Evolutionary conservation across 2,888 invertebrate species (phyloP).

Genomic region (Eupithecia subfuscata): DNA sequence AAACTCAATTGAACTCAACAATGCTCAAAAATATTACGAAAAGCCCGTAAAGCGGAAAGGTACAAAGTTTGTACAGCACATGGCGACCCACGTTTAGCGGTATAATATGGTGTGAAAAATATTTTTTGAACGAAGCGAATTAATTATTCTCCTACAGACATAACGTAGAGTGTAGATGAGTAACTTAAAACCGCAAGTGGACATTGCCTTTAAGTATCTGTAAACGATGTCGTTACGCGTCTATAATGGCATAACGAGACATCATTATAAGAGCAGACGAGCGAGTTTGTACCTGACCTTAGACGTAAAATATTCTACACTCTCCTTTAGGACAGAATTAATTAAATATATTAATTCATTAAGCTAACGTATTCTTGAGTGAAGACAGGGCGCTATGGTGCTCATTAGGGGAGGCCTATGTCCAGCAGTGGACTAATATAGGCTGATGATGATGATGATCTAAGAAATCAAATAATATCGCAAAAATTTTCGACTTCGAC

Average conservation of each 20-base stretch:
- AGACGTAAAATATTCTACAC: slow-evolving; percentile 1
- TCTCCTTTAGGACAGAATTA: background rate
- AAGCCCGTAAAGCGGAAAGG: too few species aligned
- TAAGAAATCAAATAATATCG: too few species aligned
- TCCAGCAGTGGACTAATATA: too few species aligned
- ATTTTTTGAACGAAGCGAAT: background rate
- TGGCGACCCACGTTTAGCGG: background rate
- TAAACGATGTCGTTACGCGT: slow-evolving; percentile 1
- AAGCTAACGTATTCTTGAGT: too few species aligned
- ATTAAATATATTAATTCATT: background rate
- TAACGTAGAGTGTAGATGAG: background rate
- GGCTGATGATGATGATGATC: too few species aligned
- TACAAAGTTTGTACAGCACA: too few species aligned
- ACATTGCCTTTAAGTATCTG: background rate
- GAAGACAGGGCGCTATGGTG: too few species aligned
- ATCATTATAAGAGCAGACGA: slow-evolving; percentile 4
- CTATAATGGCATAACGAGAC: slow-evolving; percentile 3
- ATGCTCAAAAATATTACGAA: too few species aligned
- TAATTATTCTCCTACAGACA: background rate
- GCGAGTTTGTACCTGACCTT: background rate
- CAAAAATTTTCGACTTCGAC: too few species aligned
- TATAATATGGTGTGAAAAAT: background rate
- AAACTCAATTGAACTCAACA: too few species aligned
- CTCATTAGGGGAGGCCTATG: too few species aligned
- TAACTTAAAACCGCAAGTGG: background rate